A percentile compares a stretch with the other conserved stretches of the same genome.
These are phyloP conservation scores for Bedellia somnulentella DNA, from an alignment of 2,888 invertebrate species.

Conservation along the genomic window DNA sequence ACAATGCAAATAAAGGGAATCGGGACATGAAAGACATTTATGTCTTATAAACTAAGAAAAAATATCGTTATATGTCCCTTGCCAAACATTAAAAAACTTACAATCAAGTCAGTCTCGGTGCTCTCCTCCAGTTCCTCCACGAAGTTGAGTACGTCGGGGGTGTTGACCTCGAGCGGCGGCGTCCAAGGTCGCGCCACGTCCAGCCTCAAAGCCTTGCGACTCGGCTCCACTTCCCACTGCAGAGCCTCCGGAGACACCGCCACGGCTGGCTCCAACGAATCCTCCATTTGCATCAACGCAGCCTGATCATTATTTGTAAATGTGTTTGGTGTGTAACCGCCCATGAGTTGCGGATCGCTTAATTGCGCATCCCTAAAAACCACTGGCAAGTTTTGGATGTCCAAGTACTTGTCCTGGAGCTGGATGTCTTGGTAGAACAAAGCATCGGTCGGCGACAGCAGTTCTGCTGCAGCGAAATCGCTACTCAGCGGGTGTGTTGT, in stretches of 20 bases:
- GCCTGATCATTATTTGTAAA: conserved; percentile 23
- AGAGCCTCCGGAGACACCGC: conserved; percentile 39
- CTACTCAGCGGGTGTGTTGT: conserved; percentile 25
- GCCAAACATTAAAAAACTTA: background rate
- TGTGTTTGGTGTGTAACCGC: conserved; percentile 20
- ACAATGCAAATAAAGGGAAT: too few relatives aligned
- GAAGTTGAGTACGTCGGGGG: conserved; percentile 44
- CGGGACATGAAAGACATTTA: too few relatives aligned
- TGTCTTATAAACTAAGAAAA: too few relatives aligned
- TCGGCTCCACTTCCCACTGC: conserved; percentile 26
- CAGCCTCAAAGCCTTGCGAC: conserved; percentile 21
- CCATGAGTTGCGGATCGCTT: conserved; percentile 19
- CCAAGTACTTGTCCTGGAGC: conserved; percentile 35
- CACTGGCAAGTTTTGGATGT: too few relatives aligned
- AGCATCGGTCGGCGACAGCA: conserved; percentile 25
- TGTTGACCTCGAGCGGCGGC: conserved; percentile 28
- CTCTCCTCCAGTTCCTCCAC: conserved; percentile 44
- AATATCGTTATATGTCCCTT: too few relatives aligned
- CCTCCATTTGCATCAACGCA: conserved; percentile 44
- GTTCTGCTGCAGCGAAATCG: conserved; percentile 23
- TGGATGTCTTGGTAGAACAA: conserved; percentile 27
- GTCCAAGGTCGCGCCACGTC: conserved; percentile 28
- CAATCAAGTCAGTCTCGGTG: background rate
- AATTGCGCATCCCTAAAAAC: conserved; percentile 25
- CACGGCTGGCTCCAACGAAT: conserved; percentile 29